Base-by-base conservation (phyloP, 2,888 invertebrate species). In the Cerceris rybyensis region DNA sequence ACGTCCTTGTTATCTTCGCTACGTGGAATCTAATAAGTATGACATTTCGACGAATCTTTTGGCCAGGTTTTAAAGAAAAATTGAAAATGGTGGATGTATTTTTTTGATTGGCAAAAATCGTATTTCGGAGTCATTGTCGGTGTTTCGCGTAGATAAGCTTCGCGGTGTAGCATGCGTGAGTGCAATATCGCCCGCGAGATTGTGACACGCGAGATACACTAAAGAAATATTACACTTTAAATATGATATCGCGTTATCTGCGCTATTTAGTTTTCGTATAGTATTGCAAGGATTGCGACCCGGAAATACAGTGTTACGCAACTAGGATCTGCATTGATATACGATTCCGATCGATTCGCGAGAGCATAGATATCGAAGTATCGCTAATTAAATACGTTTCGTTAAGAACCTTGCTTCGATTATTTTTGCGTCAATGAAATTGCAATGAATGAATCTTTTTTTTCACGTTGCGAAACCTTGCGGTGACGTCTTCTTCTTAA, bases 171-270 rank as follows among this genome's bases (percentile, higher is more conserved):
- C 42, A 63, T 49, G 49, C 52, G 52, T 69, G 43, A 11, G 70
- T 52, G 61, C 41, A 65, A 58, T 75, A 78, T 78, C 77, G 75
- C 54, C 50, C 49, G 16, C 50, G 65, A 65, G 28, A 28, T 28
- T 57, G 46, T 75, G 77, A 74, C 66, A 61, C 70, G 46, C 74
- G 69, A 64, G 65, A 77, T 65, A 77, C 70, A 58, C 58, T 50
- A 39, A 69, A 46, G 77, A 79, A 70, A 77, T 67, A 73, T 79
- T 73, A 72, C 79, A 43, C 61, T 72, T 54, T 16, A 68, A 76
- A 64, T 59, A 59, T 60, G 79, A 77, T 79, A 77, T 55, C 69
- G 65, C 61, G 63, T 68, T 77, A 79, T 79, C 79, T 58, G 63
- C 59, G 64, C 49, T 70, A 67, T 79, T 77, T 60, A 67, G 76